phyloP scores from a whole-genome alignment of 2,113 vertebrate species.

The Nycticorax nycticorax region DNA sequence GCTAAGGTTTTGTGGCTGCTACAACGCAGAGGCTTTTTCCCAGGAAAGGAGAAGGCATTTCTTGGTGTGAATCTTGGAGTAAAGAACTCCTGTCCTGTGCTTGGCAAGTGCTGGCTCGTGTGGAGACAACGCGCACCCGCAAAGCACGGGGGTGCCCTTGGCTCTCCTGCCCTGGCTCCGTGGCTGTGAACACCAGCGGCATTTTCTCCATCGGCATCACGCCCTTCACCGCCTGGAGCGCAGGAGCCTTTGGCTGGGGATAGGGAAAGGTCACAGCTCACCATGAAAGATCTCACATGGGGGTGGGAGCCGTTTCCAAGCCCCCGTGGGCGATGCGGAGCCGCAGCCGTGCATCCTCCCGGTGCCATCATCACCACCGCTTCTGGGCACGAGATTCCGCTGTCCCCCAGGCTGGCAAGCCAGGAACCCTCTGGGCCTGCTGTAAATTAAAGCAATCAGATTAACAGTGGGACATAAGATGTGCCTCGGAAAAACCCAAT shows the following conservation, averaged over 20 bases:
- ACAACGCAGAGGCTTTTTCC: background rate
- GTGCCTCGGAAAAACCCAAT: background rate
- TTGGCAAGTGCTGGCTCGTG: rapidly evolving
- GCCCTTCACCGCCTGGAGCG: rapidly evolving
- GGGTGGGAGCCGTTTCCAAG: background rate
- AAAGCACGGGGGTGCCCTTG: rapidly evolving
- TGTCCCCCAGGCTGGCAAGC: background rate
- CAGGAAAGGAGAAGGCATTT: background rate
- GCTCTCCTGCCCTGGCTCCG: rapidly evolving
- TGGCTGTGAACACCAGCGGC: rapidly evolving
- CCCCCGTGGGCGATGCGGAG: rapidly evolving
- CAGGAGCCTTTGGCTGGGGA: background rate
- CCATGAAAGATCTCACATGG: rapidly evolving
- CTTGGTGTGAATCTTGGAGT: background rate
- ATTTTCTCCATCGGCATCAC: background rate
- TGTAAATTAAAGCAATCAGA: constrained; percentile 63
- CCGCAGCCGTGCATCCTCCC: constrained; percentile 2
- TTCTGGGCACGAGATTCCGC: background rate
- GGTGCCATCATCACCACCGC: background rate
- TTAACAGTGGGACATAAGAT: constrained; percentile 35
- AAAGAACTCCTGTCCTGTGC: background rate
- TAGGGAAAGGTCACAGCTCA: background rate
- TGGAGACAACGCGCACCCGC: rapidly evolving
- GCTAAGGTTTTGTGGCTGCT: background rate
- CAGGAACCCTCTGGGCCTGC: constrained; percentile 33